Percentiles rank a stretch among this genome's conserved stretches.
These are phyloP conservation scores for Mobula hypostoma DNA, from an alignment of 2,113 vertebrate species.

Conservation along the genomic window DNA sequence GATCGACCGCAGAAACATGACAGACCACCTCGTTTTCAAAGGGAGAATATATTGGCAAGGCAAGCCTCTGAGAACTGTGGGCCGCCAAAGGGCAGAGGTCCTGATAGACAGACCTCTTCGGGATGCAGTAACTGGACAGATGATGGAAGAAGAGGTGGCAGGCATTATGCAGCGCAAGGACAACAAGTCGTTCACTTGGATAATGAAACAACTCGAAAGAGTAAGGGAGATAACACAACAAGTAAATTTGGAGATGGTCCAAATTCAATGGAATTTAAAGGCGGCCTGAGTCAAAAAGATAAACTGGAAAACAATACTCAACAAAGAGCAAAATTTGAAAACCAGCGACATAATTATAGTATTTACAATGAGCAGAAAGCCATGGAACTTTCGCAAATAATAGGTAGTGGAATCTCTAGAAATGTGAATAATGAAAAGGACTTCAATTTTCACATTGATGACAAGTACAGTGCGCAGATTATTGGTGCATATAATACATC, in stretches of 20 bases:
- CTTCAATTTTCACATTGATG: constrained; percentile 57
- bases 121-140: constrained; percentile 62
- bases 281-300: constrained; percentile 56
- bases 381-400: constrained; percentile 49
- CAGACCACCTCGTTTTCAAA: constrained; percentile 86
- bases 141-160: constrained; percentile 62
- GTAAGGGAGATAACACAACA: constrained; percentile 58
- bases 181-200: constrained; percentile 54
- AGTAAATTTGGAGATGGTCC: constrained; percentile 57
- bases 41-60: constrained; percentile 72
- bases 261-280: constrained; percentile 59
- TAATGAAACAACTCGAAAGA: constrained; percentile 64
- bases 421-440: constrained; percentile 62
- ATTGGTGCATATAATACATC: constrained; percentile 61
- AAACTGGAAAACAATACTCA: constrained; percentile 62
- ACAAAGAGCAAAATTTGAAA: constrained; percentile 71
- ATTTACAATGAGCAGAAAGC: constrained; percentile 63
- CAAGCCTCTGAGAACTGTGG: constrained; percentile 61
- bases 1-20: constrained; percentile 73
- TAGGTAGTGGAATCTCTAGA: constrained; percentile 56
- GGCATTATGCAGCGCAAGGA: constrained; percentile 55
- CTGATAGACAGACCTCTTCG: constrained; percentile 58
- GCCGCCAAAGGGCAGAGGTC: constrained; percentile 63
- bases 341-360: constrained; percentile 63
- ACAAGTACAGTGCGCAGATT: constrained; percentile 56